phyloP scores from a whole-genome alignment of 64 coral and sea anemone genomes.

The Actinia tenebrosa region DNA sequence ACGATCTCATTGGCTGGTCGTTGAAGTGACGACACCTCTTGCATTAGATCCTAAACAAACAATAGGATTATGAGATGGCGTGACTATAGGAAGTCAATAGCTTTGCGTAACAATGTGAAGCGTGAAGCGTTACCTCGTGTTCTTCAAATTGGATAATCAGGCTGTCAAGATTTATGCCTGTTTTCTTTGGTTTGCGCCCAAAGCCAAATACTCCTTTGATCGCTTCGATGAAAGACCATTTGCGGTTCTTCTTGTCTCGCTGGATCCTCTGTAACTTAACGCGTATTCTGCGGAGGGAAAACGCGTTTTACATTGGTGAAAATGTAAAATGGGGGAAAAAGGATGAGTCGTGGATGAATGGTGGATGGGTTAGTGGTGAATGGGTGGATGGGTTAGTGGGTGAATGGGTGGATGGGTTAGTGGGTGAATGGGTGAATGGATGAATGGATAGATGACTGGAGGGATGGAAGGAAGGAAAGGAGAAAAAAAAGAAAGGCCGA shows the following conservation, averaged over 20 bases:
- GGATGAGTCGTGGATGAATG: background rate
- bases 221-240: conserved; percentile 71
- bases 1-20: conserved; percentile 43
- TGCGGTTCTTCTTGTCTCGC: conserved; percentile 57
- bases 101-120: background rate
- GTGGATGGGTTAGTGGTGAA: too few species aligned
- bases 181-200: conserved; percentile 35
- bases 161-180: conserved; percentile 54
- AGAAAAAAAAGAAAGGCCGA: too few species aligned
- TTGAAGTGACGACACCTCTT: conserved; percentile 39
- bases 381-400: too few species aligned
- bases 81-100: background rate
- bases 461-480: background rate
- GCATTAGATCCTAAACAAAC: conserved; percentile 62
- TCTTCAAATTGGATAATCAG: conserved; percentile 64
- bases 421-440: too few species aligned
- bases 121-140: conserved; percentile 52
- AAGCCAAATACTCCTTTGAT: conserved; percentile 63
- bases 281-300: background rate
- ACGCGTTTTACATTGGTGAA: background rate
- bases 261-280: conserved; percentile 53
- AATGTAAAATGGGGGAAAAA: background rate
- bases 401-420: too few species aligned
- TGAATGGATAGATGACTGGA: background rate
- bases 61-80: background rate